phyloP scores from a whole-genome alignment of 2,888 invertebrate genomes.

The Calliphora vomitoria region DNA sequence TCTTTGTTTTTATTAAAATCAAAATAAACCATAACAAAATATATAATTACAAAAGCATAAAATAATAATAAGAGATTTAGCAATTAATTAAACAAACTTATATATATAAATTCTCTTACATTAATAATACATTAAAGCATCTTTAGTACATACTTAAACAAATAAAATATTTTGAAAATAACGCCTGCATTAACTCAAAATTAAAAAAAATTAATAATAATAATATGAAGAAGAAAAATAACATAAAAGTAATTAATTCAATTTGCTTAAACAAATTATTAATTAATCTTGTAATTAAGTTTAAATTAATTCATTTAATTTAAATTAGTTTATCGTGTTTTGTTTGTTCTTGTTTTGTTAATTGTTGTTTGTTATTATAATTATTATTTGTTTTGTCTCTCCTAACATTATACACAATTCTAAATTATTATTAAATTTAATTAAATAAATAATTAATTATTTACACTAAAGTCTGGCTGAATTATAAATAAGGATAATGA shows the following conservation, averaged over 20 bases:
- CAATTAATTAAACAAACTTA: not conserved
- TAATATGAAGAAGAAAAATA: not conserved
- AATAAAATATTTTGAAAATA: not conserved
- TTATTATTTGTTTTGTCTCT: constrained; percentile 60
- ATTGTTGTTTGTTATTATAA: constrained; percentile 38
- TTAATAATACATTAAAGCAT: not conserved
- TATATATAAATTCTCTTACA: not conserved
- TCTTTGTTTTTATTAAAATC: constrained; percentile 69
- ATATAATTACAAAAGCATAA: constrained; percentile 28
- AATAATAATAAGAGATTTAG: not conserved
- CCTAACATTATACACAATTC: constrained; percentile 65
- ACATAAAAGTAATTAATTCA: too few species aligned
- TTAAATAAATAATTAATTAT: constrained; percentile 52
- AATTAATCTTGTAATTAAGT: not conserved
- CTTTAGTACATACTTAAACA: too few species aligned
- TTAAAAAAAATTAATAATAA: not conserved
- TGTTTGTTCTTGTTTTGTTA: constrained; percentile 9
- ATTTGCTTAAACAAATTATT: not conserved
- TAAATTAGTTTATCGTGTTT: constrained; percentile 29
- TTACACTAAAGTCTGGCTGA: constrained; percentile 78
- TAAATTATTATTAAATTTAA: constrained; percentile 56
- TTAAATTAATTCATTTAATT: not conserved
- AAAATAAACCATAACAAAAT: constrained; percentile 1
- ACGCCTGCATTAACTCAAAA: not conserved
- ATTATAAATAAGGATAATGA: constrained; percentile 85